Conservation (phyloP, 2,797 vertebrate species). For the Phaenicophaeus curvirostris region DNA sequence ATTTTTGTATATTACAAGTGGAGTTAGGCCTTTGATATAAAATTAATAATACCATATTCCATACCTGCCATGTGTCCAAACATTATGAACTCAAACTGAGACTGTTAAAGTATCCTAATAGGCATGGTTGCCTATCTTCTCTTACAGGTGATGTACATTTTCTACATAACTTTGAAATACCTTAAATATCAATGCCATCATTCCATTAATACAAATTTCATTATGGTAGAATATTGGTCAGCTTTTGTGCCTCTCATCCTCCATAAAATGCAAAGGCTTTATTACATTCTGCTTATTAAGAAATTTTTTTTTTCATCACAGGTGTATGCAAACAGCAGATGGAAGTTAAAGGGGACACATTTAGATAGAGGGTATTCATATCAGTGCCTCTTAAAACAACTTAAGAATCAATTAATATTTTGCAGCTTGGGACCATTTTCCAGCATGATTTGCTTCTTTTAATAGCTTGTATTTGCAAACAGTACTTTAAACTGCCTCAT, state of each 20-base stretch:
- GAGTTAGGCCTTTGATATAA: background rate
- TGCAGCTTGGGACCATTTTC: slow-evolving; percentile 14
- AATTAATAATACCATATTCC: background rate
- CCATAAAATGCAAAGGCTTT: background rate
- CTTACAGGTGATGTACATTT: background rate
- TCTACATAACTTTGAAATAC: background rate
- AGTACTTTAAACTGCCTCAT: slow-evolving; percentile 10
- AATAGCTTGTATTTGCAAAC: slow-evolving; percentile 33
- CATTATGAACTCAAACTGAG: background rate
- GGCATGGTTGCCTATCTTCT: background rate
- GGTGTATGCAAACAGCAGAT: background rate
- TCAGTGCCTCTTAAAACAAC: background rate
- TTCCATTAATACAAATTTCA: background rate
- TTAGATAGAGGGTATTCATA: background rate
- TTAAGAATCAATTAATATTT: slow-evolving; percentile 52
- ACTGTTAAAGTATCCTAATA: background rate
- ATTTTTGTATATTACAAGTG: background rate
- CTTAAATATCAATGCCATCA: background rate
- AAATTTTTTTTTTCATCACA: background rate
- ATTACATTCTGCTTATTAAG: background rate
- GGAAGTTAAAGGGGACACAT: background rate
- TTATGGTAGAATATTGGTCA: background rate
- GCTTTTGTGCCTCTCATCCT: background rate
- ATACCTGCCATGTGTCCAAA: background rate
- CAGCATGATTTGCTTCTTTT: background rate